These are phyloP conservation scores for Torymus auratus DNA, from an alignment of 2,888 invertebrate species.

Conservation along the genomic window DNA sequence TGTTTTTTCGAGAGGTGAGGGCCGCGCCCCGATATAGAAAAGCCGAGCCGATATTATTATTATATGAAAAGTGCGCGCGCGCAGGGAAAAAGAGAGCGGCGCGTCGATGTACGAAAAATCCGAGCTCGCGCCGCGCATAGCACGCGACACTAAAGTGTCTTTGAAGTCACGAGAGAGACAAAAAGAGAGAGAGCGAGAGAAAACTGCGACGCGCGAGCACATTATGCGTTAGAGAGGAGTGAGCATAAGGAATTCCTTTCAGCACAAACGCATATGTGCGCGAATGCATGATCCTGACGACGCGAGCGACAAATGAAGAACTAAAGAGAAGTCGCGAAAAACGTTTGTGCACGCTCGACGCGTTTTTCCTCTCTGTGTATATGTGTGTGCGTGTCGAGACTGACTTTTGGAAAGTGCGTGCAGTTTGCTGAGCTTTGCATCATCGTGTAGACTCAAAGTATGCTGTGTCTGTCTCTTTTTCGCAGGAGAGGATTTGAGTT, in stretches of 20 bases:
- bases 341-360: background rate
- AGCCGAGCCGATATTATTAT: too few species aligned
- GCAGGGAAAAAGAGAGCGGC: too few species aligned
- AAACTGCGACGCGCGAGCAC: background rate
- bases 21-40: too few species aligned
- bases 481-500: too few species aligned
- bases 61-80: too few species aligned
- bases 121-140: too few species aligned
- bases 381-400: background rate
- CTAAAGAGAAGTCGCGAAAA: background rate
- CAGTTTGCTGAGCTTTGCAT: too few species aligned
- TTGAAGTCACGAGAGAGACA: constrained; percentile 27
- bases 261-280: background rate
- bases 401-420: constrained; percentile 1
- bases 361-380: background rate
- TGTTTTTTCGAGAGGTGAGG: too few species aligned
- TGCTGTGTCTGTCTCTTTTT: too few species aligned
- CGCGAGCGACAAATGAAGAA: constrained; percentile 23
- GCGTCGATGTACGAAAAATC: constrained; percentile 5
- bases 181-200: background rate
- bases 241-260: background rate
- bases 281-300: constrained; percentile 21
- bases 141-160: constrained; percentile 5
- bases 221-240: too few species aligned
- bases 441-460: too few species aligned